Conservation (phyloP, 1,140 invertebrate genomes). For the Drosophila jambulina region DNA sequence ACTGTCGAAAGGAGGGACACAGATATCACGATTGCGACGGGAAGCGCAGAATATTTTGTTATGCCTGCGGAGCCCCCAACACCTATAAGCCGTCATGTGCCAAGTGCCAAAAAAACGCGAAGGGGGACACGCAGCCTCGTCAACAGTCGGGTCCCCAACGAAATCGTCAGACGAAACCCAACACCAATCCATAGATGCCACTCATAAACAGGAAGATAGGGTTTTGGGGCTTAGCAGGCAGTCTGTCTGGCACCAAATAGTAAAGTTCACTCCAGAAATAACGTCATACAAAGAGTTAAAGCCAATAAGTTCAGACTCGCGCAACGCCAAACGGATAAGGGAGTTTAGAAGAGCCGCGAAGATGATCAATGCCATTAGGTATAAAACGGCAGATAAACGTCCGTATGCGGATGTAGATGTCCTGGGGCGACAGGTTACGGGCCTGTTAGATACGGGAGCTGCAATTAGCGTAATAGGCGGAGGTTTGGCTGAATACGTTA, state of each 20-base stretch:
- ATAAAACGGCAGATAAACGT: neutral
- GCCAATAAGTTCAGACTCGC: neutral
- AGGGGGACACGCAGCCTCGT: conserved; percentile 3
- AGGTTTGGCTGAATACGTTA: neutral
- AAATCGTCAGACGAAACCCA: neutral
- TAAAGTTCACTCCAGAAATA: too few relatives aligned
- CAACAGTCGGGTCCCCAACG: neutral
- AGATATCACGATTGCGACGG: conserved; percentile 22
- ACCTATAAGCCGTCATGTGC: conserved; percentile 15
- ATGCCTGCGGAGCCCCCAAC: neutral
- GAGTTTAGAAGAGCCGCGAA: neutral
- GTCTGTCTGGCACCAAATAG: too few relatives aligned
- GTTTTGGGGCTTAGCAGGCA: too few relatives aligned
- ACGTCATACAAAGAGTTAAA: neutral
- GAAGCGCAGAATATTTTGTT: conserved; percentile 7
- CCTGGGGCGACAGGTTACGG: neutral
- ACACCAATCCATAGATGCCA: too few relatives aligned
- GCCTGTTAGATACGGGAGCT: neutral
- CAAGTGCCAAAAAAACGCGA: conserved; percentile 20
- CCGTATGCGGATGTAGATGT: conserved; percentile 3
- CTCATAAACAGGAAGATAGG: too few relatives aligned
- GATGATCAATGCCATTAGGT: neutral
- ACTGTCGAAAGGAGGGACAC: conserved; percentile 26
- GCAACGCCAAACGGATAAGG: neutral
- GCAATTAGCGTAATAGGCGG: conserved; percentile 2